These are phyloP conservation scores for Phocides pigmalion DNA, from an alignment of 1,140 invertebrate genomes.

Conservation along the genomic window DNA sequence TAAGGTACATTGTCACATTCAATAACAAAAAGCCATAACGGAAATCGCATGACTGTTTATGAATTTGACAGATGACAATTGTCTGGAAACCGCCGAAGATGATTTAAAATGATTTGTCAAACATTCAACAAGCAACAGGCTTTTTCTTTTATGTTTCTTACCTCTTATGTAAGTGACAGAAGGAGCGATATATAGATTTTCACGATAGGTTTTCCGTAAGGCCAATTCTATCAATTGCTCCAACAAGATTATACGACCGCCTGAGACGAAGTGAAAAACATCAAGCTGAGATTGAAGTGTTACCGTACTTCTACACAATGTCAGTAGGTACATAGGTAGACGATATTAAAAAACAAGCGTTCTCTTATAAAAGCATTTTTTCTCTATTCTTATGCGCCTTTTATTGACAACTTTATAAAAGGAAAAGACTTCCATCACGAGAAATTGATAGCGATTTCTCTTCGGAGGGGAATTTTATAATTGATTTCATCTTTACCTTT, in stretches of 20 bases:
- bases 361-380: constrained; percentile 49
- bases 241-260: background rate
- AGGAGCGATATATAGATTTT: background rate
- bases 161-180: background rate
- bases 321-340: constrained; percentile 2
- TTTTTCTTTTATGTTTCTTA: background rate
- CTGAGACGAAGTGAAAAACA: constrained; percentile 12
- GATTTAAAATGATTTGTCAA: background rate
- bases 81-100: background rate
- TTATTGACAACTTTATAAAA: constrained; percentile 74
- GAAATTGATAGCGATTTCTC: constrained; percentile 74
- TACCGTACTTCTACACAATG: background rate
- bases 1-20: no score
- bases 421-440: constrained; percentile 67
- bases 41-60: background rate
- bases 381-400: constrained; percentile 51
- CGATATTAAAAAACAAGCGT: constrained; percentile 45
- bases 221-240: constrained; percentile 14
- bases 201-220: constrained; percentile 5
- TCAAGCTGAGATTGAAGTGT: constrained; percentile 7
- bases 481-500: constrained; percentile 68
- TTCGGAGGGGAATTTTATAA: constrained; percentile 63
- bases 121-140: background rate
- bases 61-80: background rate
- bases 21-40: no score